Conservation (phyloP, 1,140 invertebrate species). For the Heliconius eleuchia region DNA sequence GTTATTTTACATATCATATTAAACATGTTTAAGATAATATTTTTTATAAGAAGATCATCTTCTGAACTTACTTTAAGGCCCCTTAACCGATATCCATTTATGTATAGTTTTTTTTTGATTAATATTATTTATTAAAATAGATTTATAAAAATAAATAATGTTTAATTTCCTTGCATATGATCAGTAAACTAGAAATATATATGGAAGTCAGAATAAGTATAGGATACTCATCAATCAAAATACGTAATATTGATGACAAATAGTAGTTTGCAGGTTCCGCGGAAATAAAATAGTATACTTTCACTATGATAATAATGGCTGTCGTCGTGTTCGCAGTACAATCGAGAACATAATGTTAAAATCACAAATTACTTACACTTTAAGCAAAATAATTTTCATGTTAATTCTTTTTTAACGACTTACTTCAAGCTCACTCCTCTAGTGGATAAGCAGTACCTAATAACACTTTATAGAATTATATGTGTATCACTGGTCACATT, state of each 20-base stretch:
- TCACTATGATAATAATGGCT: conserved; percentile 4
- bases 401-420: background rate
- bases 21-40: no score
- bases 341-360: background rate
- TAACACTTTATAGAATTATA: background rate
- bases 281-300: background rate
- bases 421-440: background rate
- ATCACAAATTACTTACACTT: background rate
- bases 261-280: background rate
- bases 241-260: conserved; percentile 5
- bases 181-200: no score
- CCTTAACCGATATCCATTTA: no score
- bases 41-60: no score
- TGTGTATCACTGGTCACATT: background rate
- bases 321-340: background rate
- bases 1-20: no score
- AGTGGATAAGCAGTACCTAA: background rate
- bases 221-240: background rate
- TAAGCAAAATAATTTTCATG: background rate
- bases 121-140: no score
- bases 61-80: no score
- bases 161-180: no score
- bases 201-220: background rate
- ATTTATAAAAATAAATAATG: no score
- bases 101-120: no score